These are phyloP conservation scores for Dromaius novaehollandiae DNA, from an alignment of 2,113 vertebrate genomes.

Conservation along the genomic window DNA sequence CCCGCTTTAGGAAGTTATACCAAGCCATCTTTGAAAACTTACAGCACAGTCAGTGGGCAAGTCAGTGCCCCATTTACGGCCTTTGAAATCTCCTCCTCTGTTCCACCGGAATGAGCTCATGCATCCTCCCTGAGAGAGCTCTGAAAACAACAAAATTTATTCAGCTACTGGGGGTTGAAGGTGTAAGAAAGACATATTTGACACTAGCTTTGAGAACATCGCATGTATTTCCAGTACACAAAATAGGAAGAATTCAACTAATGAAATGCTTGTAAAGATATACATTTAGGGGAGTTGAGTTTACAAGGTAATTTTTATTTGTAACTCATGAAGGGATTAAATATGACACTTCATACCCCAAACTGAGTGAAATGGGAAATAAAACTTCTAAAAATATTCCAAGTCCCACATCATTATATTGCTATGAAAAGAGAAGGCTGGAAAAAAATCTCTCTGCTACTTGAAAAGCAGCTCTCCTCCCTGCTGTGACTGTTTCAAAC, in stretches of 20 bases:
- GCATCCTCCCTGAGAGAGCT: conserved; percentile 94
- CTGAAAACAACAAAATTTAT: conserved; percentile 56
- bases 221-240: fast-evolving
- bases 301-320: not conserved
- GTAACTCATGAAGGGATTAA: fast-evolving
- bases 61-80: conserved; percentile 95
- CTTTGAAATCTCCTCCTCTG: conserved; percentile 90
- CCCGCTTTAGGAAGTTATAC: fast-evolving
- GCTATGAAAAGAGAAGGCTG: not conserved
- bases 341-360: not conserved
- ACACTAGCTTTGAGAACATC: not conserved
- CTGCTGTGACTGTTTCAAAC: not conserved
- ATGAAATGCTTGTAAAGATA: not conserved
- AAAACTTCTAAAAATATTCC: not conserved
- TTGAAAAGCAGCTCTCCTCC: not conserved
- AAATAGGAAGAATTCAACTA: fast-evolving
- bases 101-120: conserved; percentile 98
- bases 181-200: fast-evolving
- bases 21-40: conserved; percentile 2
- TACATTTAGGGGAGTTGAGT: fast-evolving
- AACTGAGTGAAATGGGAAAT: not conserved
- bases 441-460: not conserved
- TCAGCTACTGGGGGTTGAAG: not conserved
- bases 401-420: not conserved
- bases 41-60: conserved; percentile 93